Base-by-base conservation (phyloP, 2,113 vertebrate genomes). In the Steatornis caripensis region DNA sequence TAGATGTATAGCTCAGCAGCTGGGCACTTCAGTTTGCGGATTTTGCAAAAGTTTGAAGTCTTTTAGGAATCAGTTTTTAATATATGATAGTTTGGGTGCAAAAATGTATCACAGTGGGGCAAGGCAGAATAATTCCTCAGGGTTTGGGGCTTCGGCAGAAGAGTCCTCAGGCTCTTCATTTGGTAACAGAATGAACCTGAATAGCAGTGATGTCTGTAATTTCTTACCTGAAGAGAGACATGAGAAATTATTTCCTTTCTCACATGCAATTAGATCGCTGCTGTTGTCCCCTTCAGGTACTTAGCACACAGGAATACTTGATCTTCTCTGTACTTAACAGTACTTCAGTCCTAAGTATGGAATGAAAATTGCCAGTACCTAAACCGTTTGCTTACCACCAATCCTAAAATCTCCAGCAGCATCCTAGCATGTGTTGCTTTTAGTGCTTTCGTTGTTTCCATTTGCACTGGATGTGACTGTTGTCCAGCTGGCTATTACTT, bases 181-280 rank as follows among this genome's bases (percentile, higher is more conserved):
- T 72, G 36, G 36, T 64, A 53, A 48, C 89, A 80, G 48, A 86
- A 64, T 30, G 23, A 90, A 75, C n/a, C n/a, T 53, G 27, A 45
- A 27, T 24, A 88, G 48, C 30, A 82, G n/a, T 26, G 48, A 69
- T 72, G 5, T 55, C 48, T 85, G 9, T 68, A 66, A 71, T 76
- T 51, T 88, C 46, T 62, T 78, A 39, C 5, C 49, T 66, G 18
- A 43, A 75, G 45, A 45, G 32, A 90, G 41, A 53, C 8, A 30
- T 23, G 39, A 85, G 48, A 76, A 55, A 27, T 80, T 34, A 23
- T 43, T 69, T 48, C n/a, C 32, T 82, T 68, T 64, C 36, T 90
- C 1, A 0, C 2, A 0, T 43, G 13, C 43, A 22, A 2, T 81
- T 46, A 72, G 15, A 36, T 64, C 32, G 41, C 32, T 62, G 71